phyloP scores from a whole-genome alignment of 2,113 vertebrate species.

The Okapia johnstoni region DNA sequence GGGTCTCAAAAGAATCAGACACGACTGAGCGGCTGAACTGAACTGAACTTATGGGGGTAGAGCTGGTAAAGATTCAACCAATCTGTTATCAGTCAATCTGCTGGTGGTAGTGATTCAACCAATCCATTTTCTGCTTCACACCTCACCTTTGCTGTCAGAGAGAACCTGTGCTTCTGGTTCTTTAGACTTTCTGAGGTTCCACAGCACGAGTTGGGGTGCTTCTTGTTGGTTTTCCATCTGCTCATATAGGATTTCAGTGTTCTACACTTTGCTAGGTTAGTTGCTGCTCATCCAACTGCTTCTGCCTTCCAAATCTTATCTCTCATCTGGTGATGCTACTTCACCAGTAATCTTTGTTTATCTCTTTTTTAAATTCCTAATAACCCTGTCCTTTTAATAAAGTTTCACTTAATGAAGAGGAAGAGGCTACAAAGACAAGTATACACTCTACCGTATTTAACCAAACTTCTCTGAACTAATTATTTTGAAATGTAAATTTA shows the following conservation, averaged over 20 bases:
- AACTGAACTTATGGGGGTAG: not conserved
- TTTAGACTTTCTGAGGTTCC: not conserved
- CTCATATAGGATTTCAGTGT: not conserved
- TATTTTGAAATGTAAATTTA: not conserved
- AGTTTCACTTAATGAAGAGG: not conserved
- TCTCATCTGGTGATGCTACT: not conserved
- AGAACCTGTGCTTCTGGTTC: not conserved
- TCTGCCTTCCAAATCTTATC: not conserved
- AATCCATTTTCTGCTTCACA: not conserved
- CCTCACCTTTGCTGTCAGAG: not conserved
- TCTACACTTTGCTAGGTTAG: not conserved
- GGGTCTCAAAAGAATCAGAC: too few species aligned
- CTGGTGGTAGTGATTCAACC: not conserved
- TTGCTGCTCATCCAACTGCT: not conserved
- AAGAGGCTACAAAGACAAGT: not conserved
- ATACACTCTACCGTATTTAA: not conserved
- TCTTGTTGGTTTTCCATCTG: not conserved
- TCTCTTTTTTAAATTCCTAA: not conserved
- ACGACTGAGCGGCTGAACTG: too few species aligned
- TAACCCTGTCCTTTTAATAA: not conserved
- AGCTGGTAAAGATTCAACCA: not conserved
- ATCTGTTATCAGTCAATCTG: not conserved
- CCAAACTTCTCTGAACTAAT: not conserved
- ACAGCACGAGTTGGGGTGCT: not conserved
- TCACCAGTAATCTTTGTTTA: not conserved